A percentile compares a stretch with the other conserved stretches of the same genome.
These are phyloP conservation scores for Bellardia pandia DNA, from an alignment of 2,888 invertebrate species.

Conservation along the genomic window DNA sequence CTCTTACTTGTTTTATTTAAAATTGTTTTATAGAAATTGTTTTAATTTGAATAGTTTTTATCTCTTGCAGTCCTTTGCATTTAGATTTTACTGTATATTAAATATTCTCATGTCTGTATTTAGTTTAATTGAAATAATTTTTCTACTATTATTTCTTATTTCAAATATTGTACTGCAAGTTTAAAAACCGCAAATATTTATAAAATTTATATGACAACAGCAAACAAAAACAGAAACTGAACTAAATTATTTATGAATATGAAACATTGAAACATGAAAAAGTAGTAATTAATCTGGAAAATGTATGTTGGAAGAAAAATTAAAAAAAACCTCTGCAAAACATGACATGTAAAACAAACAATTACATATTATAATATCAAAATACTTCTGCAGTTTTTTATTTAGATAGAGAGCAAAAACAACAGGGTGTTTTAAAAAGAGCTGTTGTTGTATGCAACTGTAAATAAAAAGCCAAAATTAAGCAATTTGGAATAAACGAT, in stretches of 20 bases:
- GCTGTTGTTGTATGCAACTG: not conserved
- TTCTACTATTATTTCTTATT: not conserved
- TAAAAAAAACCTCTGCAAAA: not conserved
- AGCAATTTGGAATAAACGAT: no score
- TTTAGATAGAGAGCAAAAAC: not conserved
- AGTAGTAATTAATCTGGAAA: slow-evolving; percentile 39
- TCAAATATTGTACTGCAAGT: not conserved
- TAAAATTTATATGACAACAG: slow-evolving; percentile 11
- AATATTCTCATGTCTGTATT: not conserved
- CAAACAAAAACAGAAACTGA: slow-evolving; percentile 6
- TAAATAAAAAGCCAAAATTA: no score
- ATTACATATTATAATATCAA: slow-evolving; percentile 60
- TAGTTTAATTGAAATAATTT: not conserved
- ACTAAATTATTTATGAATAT: not conserved
- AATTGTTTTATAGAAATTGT: no score
- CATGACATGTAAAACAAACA: slow-evolving; percentile 61
- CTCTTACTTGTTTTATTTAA: no score
- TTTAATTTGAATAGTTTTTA: no score
- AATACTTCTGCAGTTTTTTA: not conserved
- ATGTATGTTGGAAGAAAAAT: not conserved
- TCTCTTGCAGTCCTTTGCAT: no score
- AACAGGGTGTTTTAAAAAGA: not conserved
- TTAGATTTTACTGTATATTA: not conserved
- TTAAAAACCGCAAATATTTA: slow-evolving; percentile 24
- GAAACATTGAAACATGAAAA: slow-evolving; percentile 24